Conservation (phyloP, 2,888 invertebrate species). For the Bibio marci region DNA sequence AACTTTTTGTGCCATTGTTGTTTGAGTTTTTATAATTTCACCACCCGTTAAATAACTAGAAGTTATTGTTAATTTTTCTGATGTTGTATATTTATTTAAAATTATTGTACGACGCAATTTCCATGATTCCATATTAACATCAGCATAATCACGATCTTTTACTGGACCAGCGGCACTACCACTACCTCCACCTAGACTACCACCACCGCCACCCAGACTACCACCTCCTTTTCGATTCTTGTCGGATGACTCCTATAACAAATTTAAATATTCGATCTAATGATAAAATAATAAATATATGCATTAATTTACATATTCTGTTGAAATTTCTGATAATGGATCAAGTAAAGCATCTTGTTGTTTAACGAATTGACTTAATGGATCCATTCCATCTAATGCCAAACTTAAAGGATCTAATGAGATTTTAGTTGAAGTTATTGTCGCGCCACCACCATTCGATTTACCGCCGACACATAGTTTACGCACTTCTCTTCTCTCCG, state of each 20-base stretch:
- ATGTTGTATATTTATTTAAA: slow-evolving; percentile 79
- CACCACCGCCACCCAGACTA: not conserved
- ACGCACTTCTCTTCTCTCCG: slow-evolving; percentile 34
- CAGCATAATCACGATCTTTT: not conserved
- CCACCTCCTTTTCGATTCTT: no score
- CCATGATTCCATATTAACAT: slow-evolving; percentile 51
- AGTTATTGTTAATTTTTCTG: slow-evolving; percentile 78
- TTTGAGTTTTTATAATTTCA: slow-evolving; percentile 69
- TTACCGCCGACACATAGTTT: slow-evolving; percentile 32
- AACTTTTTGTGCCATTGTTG: slow-evolving; percentile 69
- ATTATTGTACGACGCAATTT: slow-evolving; percentile 54
- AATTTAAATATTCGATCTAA: no score
- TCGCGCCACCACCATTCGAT: slow-evolving; percentile 20
- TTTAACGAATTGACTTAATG: slow-evolving; percentile 50
- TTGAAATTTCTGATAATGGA: slow-evolving; percentile 44
- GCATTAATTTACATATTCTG: slow-evolving; percentile 24
- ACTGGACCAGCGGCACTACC: not conserved
- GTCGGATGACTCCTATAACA: no score
- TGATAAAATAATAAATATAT: no score
- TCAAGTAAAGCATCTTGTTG: slow-evolving; percentile 35
- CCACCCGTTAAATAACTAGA: slow-evolving; percentile 74
- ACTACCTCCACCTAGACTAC: not conserved
- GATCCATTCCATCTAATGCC: slow-evolving; percentile 54
- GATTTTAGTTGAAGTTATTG: slow-evolving; percentile 34
- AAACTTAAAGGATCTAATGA: slow-evolving; percentile 34